phyloP scores from a whole-genome alignment of 1,140 invertebrate genomes.

The Penaeus chinensis region DNA sequence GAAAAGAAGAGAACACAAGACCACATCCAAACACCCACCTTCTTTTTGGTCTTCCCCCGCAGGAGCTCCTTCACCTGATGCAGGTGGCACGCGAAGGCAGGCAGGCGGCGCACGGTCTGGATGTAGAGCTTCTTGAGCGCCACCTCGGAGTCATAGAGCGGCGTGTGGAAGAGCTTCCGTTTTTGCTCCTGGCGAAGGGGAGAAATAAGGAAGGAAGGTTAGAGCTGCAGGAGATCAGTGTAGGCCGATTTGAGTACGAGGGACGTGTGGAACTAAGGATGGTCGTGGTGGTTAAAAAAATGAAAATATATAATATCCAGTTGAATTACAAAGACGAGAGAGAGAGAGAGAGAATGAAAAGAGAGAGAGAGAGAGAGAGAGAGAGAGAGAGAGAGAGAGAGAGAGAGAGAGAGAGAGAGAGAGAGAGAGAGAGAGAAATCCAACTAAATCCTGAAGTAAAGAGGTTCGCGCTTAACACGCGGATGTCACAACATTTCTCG shows the following conservation, averaged over 20 bases:
- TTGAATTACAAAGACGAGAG: neutral
- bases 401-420: no score
- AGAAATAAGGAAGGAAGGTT: neutral
- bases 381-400: no score
- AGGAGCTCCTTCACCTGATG: conserved; percentile 79
- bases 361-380: no score
- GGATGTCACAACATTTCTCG: no score
- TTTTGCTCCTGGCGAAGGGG: conserved; percentile 75
- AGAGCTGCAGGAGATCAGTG: neutral
- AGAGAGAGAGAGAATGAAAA: neutral
- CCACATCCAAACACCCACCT: conserved; percentile 68
- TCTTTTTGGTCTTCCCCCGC: conserved; percentile 75
- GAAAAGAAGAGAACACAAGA: no score
- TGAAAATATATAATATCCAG: neutral
- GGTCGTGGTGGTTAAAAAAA: neutral
- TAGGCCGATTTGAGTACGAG: neutral
- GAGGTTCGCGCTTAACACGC: no score
- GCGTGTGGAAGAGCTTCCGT: conserved; percentile 77
- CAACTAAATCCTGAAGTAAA: no score
- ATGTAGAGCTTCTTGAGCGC: conserved; percentile 79
- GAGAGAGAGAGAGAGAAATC: no score
- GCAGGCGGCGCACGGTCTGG: conserved; percentile 76
- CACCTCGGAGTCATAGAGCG: conserved; percentile 77
- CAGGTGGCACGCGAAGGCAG: conserved; percentile 76
- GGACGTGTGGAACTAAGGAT: no score